Evolutionary conservation across 2,797 vertebrate genomes (phyloP), one percentile per base, ranked within the genome.

Genomic region (Phoxinus dragarum): DNA sequence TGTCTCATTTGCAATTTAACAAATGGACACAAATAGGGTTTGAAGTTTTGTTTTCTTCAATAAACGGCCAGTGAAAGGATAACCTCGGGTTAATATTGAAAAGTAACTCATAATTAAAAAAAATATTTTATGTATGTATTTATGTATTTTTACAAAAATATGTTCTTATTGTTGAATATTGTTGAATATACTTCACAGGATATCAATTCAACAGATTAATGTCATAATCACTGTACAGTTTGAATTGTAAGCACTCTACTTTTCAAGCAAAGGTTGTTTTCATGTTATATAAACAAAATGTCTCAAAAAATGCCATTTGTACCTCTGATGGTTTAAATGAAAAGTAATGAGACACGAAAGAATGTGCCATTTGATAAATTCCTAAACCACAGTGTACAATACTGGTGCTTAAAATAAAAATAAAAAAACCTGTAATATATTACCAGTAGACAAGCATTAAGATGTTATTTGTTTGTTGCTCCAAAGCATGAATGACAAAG

Each of bases 401-500:
- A 54, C 11, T 27, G 31, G 44, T 72, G 16, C 49, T 64, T 34
- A 31, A 31, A 71, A 47, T 10, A 74, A 64, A 40, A 16, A 49
- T 66, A 42, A 79, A 7, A 79, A 80, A 52, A 68, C 6, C 52
- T 49, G 11, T n/a, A 80, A 21, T 80, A 23, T 31, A 44, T 80
- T 68, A n/a, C 36, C 17, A 42, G n/a, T 38, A 68, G 21, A 38
- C 44, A 54, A 56, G 16, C 1, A 4, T 71, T 19, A 68, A 83
- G n/a, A n/a, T 8, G 3, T 42, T 40, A 66, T 49, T 73, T 19
- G 27, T 34, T 64, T 67, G 34, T 67, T 67, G 34, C 34, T 76
- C 54, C 31, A 83, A 81, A 52, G 66, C 19, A 23, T 49, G 59
- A 82, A 64, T 47, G 42, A 81, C 84, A 61, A 80, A 74, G 82